Percentiles rank a stretch among this genome's conserved stretches.
These are phyloP conservation scores for Eristalinus sepulchralis DNA, from an alignment of 2,888 invertebrate genomes.

Conservation along the genomic window DNA sequence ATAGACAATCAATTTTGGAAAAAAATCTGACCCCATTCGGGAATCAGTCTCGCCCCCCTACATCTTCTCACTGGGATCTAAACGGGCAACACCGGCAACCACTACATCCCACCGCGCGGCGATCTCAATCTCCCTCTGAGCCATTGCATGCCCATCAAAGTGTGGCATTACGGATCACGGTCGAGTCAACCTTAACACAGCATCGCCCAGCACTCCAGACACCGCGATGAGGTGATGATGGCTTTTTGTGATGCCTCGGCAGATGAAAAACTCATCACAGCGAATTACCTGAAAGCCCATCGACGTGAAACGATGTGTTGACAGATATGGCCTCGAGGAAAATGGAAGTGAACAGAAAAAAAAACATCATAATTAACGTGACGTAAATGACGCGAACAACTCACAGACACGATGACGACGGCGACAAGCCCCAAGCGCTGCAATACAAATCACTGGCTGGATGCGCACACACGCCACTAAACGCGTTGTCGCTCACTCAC, in stretches of 20 bases:
- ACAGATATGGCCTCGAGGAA: slow-evolving; percentile 25
- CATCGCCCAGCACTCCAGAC: not conserved
- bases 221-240: not conserved
- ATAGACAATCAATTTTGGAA: not conserved
- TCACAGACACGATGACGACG: not conserved
- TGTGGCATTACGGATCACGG: not conserved
- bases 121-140: not conserved
- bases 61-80: not conserved
- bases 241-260: not conserved
- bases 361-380: slow-evolving; percentile 1
- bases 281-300: not conserved
- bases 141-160: not conserved
- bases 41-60: not conserved
- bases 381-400: slow-evolving; percentile 23
- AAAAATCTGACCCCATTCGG: not conserved
- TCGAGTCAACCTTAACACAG: not conserved
- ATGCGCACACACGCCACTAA: not conserved
- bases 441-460: slow-evolving; percentile 35
- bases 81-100: not conserved
- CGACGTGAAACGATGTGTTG: slow-evolving; percentile 8
- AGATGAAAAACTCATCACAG: not conserved
- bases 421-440: not conserved
- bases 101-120: not conserved
- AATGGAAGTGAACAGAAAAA: slow-evolving; percentile 3
- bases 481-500: not conserved